These are phyloP conservation scores for Pocillopora meandrina DNA, from an alignment of 92 coral and sea anemone species.

Conservation along the genomic window DNA sequence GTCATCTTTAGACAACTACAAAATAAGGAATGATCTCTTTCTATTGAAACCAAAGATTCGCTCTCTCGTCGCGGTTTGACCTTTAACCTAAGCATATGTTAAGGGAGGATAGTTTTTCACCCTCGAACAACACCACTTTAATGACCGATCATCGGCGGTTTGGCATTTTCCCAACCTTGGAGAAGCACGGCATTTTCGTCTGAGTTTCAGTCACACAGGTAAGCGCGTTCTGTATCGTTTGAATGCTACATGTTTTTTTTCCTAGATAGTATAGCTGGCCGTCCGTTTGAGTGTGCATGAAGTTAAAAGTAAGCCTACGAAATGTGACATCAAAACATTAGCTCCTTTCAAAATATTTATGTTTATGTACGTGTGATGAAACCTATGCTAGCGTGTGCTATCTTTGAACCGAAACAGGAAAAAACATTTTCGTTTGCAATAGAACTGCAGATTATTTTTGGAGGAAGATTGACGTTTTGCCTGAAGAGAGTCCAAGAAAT, in stretches of 20 bases:
- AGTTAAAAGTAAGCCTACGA: neutral
- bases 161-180: neutral
- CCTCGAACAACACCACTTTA: conserved; percentile 22
- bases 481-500: neutral
- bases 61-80: conserved; percentile 20
- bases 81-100: conserved; percentile 14
- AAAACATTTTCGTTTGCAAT: neutral
- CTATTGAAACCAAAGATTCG: conserved; percentile 22
- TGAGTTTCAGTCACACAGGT: conserved; percentile 9
- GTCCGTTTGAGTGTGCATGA: neutral
- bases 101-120: conserved; percentile 18
- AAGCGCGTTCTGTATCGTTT: conserved; percentile 15
- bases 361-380: neutral
- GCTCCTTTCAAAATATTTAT: neutral
- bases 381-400: neutral
- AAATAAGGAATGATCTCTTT: neutral
- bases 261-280: neutral
- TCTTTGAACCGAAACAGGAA: neutral
- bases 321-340: neutral
- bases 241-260: neutral
- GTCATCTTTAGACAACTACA: neutral
- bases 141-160: conserved; percentile 8
- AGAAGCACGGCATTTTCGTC: conserved; percentile 1
- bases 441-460: neutral
- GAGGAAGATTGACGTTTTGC: neutral